Evolutionary conservation across 2,888 invertebrate genomes (phyloP), one percentile per base, ranked within the genome.

Genomic region (Ernsta delagoae): DNA sequence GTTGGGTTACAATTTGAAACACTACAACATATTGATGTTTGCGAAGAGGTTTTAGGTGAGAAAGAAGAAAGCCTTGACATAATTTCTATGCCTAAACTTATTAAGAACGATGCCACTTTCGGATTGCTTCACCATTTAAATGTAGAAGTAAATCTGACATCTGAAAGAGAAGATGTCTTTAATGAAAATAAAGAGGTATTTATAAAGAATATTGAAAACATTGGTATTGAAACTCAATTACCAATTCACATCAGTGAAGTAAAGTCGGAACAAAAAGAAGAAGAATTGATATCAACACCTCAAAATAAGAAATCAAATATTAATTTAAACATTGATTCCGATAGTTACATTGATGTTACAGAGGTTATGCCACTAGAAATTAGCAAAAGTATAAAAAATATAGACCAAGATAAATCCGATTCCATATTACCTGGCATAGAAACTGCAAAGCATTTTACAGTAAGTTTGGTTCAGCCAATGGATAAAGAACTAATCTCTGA

Each of bases 361-460:
- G 80, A 84, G 70, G 77, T 81, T 34, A 74, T 80, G 70, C 75
- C 79, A 36, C 73, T 84, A 9, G 81, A 85, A 70, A 77, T 83
- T 62, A 91, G 90, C 74, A 80, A 78, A 7, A 59, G 61, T 31
- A 60, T 80, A 59, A 83, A 75, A 73, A 80, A 75, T 73, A 80
- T 45, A 48, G 74, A 68, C 76, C 81, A 70, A 70, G 85, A 72
- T n/a, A 64, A 59, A 45, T 34, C 64, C 6, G 62, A 63, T 3
- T 53, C 7, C 0, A 11, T 57, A 65, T 73, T 71, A 56, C 73
- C 71, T 75, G 84, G 74, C 71, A 67, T 75, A 70, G 81, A 79
- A 75, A 70, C 91, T 41, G 85, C 92, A 65, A 94, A 94, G 79
- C 92, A 95, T 78, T 74, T 96, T 50, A 89, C 94, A 70, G 82